Percentiles rank a stretch among this genome's conserved stretches.
phyloP scores from a whole-genome alignment of 1,140 invertebrate genomes.

The Theocolax elegans region DNA sequence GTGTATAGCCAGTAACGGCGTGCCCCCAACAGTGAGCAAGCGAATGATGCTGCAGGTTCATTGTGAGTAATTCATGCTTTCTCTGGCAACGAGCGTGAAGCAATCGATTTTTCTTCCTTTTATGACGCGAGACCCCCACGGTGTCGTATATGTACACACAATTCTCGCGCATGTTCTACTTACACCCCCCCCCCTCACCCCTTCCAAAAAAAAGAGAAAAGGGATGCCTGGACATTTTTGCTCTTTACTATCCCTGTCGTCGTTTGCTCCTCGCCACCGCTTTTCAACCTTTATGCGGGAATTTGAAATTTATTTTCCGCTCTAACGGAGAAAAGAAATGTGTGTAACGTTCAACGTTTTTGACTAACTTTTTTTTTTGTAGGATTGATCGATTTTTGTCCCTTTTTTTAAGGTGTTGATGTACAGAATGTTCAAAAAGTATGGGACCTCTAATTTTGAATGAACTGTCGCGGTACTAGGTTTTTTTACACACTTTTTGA shows the following conservation, averaged over 20 bases:
- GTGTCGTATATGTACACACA: background rate
- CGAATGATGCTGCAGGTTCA: slow-evolving; percentile 85
- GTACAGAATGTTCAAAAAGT: too few species aligned
- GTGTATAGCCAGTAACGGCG: slow-evolving; percentile 81
- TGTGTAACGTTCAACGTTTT: background rate
- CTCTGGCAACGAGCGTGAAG: background rate
- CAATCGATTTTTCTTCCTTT: slow-evolving; percentile 37
- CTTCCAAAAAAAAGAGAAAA: too few species aligned
- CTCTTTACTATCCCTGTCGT: background rate
- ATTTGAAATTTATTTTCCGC: slow-evolving; percentile 4
- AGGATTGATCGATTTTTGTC: background rate
- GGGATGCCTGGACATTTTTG: slow-evolving; percentile 1
- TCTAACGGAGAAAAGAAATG: background rate
- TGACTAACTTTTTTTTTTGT: background rate
- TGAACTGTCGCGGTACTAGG: background rate
- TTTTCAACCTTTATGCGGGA: background rate
- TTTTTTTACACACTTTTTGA: too few species aligned
- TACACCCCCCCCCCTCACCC: background rate
- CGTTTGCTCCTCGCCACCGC: background rate
- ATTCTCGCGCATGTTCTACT: slow-evolving; percentile 6
- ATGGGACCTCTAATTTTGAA: too few species aligned
- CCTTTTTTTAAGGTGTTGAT: too few species aligned
- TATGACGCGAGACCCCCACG: background rate
- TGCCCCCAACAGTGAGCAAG: slow-evolving; percentile 83
- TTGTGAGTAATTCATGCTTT: slow-evolving; percentile 75